phyloP scores from a whole-genome alignment of 1,140 invertebrate species.

The Formica exsecta region DNA sequence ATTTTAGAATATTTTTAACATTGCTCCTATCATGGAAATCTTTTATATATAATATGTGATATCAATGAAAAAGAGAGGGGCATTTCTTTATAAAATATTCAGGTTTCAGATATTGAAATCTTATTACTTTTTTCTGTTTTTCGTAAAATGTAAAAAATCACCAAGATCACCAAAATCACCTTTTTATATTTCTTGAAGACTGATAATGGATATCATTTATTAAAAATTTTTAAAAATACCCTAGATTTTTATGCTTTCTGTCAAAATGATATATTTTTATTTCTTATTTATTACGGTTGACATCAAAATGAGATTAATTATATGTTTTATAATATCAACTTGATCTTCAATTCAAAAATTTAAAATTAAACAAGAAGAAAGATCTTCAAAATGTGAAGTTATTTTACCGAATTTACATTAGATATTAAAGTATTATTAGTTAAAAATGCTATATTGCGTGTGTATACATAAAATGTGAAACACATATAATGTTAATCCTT shows the following conservation, averaged over 20 bases:
- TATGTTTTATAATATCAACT: neutral
- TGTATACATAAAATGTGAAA: too few species aligned
- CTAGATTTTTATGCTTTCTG: neutral
- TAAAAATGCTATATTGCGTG: neutral
- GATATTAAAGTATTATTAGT: neutral
- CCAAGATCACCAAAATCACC: neutral
- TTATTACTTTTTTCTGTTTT: neutral
- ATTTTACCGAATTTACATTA: neutral
- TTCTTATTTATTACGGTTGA: neutral
- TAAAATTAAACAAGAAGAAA: neutral
- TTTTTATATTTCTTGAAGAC: neutral
- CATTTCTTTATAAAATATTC: neutral
- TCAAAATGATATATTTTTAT: neutral
- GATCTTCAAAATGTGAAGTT: neutral
- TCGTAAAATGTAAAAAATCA: neutral
- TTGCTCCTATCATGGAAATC: neutral
- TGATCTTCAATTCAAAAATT: neutral
- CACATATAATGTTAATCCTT: neutral
- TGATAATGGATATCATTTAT: neutral
- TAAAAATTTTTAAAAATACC: neutral
- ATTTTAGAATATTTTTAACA: slow-evolving; percentile 26
- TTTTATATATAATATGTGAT: neutral
- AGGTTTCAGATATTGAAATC: neutral
- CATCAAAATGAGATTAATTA: neutral
- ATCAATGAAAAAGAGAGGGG: neutral